Conservation (phyloP, 2,888 invertebrate species). For the Psylliodes chrysocephalus region DNA sequence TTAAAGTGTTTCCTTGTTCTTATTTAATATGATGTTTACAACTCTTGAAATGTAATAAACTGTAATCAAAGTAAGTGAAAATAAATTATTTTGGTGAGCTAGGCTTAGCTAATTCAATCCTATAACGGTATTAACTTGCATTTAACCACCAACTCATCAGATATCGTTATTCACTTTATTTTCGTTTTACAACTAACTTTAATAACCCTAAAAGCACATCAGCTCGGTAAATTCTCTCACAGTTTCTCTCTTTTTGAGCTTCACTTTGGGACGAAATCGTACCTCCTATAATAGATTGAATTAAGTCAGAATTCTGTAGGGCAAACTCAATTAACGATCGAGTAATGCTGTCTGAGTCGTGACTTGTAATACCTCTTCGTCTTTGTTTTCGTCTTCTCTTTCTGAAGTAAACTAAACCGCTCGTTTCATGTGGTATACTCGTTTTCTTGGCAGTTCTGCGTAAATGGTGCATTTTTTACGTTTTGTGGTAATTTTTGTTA, state of each 20-base stretch:
- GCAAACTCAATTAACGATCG: conserved; percentile 47
- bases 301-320: conserved; percentile 45
- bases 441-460: background rate
- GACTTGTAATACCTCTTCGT: conserved; percentile 26
- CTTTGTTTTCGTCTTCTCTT: too few species aligned
- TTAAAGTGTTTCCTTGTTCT: too few species aligned
- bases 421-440: conserved; percentile 1
- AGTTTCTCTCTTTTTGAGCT: conserved; percentile 7
- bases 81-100: too few species aligned
- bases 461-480: background rate
- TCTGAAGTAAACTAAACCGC: conserved; percentile 10
- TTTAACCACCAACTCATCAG: background rate
- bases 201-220: background rate
- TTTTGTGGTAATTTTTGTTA: too few species aligned
- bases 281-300: conserved; percentile 38
- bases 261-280: conserved; percentile 13
- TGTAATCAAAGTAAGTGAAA: too few species aligned
- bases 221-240: conserved; percentile 4
- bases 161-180: background rate
- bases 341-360: conserved; percentile 31
- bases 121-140: too few species aligned
- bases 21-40: too few species aligned
- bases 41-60: too few species aligned
- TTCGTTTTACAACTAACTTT: background rate
- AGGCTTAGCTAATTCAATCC: too few species aligned